Evolutionary conservation across 2,888 invertebrate species (phyloP).

Genomic region (Patella depressa): DNA sequence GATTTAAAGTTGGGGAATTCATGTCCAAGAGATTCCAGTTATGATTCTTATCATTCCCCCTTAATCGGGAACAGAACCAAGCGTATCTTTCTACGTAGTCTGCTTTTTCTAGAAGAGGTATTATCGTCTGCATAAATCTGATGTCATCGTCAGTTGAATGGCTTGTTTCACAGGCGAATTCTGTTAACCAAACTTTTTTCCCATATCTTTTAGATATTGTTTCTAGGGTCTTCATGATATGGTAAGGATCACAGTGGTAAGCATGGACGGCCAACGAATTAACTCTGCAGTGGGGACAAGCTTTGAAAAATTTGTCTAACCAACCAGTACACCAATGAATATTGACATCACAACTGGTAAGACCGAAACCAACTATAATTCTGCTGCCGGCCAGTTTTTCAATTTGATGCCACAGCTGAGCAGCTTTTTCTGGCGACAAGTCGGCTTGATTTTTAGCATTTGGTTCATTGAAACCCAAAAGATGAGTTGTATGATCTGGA

Average conservation of each 20-base stretch:
- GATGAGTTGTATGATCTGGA: slow-evolving; percentile 29
- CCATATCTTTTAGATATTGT: slow-evolving; percentile 36
- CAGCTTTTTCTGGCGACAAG: slow-evolving; percentile 42
- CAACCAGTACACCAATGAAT: slow-evolving; percentile 37
- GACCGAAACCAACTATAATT: slow-evolving; percentile 43
- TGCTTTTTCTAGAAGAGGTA: slow-evolving; percentile 39
- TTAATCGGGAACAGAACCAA: slow-evolving; percentile 35
- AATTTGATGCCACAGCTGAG: slow-evolving; percentile 41
- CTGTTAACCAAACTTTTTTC: slow-evolving; percentile 44
- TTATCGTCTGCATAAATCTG: slow-evolving; percentile 34
- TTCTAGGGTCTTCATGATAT: slow-evolving; percentile 35
- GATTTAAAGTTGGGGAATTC: slow-evolving; percentile 24
- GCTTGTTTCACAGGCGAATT: slow-evolving; percentile 41
- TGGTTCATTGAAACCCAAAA: slow-evolving; percentile 52
- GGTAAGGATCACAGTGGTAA: slow-evolving; percentile 39
- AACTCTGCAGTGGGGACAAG: slow-evolving; percentile 43
- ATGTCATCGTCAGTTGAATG: slow-evolving; percentile 30
- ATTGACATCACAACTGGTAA: background rate
- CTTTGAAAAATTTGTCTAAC: slow-evolving; percentile 46
- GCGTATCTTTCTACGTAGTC: slow-evolving; percentile 36
- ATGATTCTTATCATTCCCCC: slow-evolving; percentile 14
- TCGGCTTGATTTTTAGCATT: slow-evolving; percentile 45
- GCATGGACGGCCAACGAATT: slow-evolving; percentile 48
- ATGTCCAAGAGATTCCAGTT: slow-evolving; percentile 32
- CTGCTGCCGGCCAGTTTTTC: slow-evolving; percentile 34